These are phyloP conservation scores for Leptobrachium leishanense DNA, from an alignment of 2,113 vertebrate genomes.

Conservation along the genomic window DNA sequence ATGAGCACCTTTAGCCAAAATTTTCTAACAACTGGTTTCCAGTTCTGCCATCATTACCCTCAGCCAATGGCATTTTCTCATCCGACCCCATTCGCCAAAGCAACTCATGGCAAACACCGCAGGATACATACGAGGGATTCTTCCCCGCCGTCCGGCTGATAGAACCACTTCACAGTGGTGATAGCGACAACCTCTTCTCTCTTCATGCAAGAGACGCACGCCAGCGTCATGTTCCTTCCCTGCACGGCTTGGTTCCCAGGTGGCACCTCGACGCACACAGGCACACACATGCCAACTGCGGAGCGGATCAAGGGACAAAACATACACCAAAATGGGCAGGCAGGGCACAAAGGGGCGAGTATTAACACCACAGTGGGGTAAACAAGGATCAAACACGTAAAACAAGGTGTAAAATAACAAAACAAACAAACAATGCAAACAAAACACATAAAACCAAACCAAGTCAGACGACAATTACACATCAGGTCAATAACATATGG, in stretches of 20 bases:
- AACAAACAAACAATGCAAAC: neutral
- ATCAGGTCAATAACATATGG: no score
- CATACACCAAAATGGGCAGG: constrained; percentile 2
- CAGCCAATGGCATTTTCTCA: no score
- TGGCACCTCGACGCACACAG: constrained; percentile 88
- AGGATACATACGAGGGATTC: constrained; percentile 72
- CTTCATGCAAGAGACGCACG: constrained; percentile 92
- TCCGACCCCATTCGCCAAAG: no score
- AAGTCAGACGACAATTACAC: no score
- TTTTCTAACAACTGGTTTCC: no score
- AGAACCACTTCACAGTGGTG: constrained; percentile 88
- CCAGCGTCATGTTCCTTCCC: constrained; percentile 81
- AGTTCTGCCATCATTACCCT: no score
- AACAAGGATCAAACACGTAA: neutral
- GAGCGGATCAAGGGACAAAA: constrained; percentile 18
- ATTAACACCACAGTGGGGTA: neutral
- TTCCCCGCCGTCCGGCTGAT: constrained; percentile 62
- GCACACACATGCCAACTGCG: constrained; percentile 72
- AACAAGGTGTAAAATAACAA: no score
- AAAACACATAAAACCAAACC: neutral
- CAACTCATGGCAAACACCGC: neutral
- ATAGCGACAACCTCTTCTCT: constrained; percentile 84
- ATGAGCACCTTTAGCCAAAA: no score
- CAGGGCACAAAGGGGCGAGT: neutral
- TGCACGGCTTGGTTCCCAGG: constrained; percentile 85